Evolutionary conservation across 2,113 vertebrate genomes (phyloP).

Genomic region (Circaetus cinerascens): DNA sequence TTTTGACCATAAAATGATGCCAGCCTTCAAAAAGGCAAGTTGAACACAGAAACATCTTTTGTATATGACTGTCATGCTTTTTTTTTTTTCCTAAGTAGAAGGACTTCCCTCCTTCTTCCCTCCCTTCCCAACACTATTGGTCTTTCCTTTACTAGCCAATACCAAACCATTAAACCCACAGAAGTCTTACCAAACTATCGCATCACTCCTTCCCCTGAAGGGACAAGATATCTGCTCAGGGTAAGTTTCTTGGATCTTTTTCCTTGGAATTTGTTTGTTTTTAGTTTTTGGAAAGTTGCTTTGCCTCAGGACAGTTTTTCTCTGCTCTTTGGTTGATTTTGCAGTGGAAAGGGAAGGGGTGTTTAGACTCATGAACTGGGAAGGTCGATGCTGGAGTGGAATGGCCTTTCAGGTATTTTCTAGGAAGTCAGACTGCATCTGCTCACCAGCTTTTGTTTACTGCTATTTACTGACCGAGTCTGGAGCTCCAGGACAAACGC

Average conservation of each 20-base stretch:
- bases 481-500: neutral
- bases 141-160: neutral
- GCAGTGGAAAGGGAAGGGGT: neutral
- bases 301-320: neutral
- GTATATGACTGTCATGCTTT: too few species aligned
- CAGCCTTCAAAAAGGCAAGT: neutral
- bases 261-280: neutral
- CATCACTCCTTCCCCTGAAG: neutral
- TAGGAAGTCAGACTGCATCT: neutral
- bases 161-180: neutral
- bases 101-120: neutral
- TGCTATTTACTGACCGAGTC: neutral
- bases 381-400: neutral
- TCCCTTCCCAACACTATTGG: neutral
- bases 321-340: neutral
- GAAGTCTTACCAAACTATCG: neutral
- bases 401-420: neutral
- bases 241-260: neutral
- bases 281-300: neutral
- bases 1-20: neutral
- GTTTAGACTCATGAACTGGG: neutral
- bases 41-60: neutral
- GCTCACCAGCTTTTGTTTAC: neutral
- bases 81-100: neutral
- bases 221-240: neutral